Conservation (phyloP, 2,888 invertebrate genomes). For the Drosophila tanythrix region DNA sequence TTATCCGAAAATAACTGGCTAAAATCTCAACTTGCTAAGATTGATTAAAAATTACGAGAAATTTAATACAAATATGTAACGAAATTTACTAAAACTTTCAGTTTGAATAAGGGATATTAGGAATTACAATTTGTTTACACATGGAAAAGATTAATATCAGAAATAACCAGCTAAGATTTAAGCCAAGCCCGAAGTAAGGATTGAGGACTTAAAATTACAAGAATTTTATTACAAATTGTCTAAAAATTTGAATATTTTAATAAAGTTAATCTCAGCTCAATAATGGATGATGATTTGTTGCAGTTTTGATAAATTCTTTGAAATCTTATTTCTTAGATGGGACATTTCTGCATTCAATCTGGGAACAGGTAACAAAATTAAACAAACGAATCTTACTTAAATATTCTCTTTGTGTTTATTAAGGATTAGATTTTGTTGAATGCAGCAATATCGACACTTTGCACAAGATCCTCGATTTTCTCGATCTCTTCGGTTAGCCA, state of each 20-base stretch:
- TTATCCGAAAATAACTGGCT: not conserved
- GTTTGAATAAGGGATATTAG: not conserved
- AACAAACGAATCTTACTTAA: slow-evolving; percentile 3
- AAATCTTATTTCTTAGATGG: not conserved
- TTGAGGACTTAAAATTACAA: not conserved
- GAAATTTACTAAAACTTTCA: not conserved
- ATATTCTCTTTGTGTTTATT: slow-evolving; percentile 7
- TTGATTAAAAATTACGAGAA: not conserved
- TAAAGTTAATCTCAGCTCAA: not conserved
- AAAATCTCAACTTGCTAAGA: not conserved
- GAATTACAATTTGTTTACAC: not conserved
- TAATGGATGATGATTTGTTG: not conserved
- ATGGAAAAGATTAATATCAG: not conserved
- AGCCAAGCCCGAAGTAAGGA: not conserved
- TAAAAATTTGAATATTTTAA: not conserved
- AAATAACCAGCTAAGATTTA: not conserved
- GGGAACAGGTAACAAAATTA: not conserved
- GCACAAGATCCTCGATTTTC: slow-evolving; percentile 92
- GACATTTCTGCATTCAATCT: not conserved
- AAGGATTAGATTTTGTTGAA: slow-evolving; percentile 94
- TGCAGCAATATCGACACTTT: slow-evolving; percentile 97
- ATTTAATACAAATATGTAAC: not conserved
- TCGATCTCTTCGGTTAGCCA: slow-evolving; percentile 94
- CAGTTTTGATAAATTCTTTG: not conserved
- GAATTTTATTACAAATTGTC: not conserved